Percentiles rank a stretch among this genome's conserved stretches.
phyloP scores from a whole-genome alignment of 2,113 vertebrate genomes.

The Solea solea region DNA sequence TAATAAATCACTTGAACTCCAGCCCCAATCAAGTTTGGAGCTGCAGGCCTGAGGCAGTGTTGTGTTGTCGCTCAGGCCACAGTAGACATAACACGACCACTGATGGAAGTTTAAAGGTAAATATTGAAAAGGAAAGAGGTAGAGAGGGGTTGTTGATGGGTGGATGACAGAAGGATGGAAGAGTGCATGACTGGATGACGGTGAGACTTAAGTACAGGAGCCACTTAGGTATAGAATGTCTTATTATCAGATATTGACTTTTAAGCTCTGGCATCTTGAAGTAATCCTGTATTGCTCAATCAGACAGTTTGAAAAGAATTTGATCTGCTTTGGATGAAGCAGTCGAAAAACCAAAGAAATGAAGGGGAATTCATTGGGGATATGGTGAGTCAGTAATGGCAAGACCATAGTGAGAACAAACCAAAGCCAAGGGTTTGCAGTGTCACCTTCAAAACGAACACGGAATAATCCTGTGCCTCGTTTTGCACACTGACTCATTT shows the following conservation, averaged over 20 bases:
- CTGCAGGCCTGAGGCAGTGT: conserved; percentile 39
- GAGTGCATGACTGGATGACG: not conserved
- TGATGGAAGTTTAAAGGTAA: not conserved
- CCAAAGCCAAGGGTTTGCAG: conserved; percentile 56
- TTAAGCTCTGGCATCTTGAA: conserved; percentile 68
- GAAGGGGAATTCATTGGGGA: conserved; percentile 69
- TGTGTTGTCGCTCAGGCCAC: not conserved
- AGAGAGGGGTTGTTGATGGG: not conserved
- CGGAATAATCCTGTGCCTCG: conserved; percentile 11
- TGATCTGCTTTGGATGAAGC: conserved; percentile 44
- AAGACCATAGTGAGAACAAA: conserved; percentile 57
- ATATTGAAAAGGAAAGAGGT: too few relatives aligned
- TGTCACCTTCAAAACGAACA: conserved; percentile 54
- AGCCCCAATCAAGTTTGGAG: conserved; percentile 32
- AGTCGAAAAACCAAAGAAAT: conserved; percentile 57
- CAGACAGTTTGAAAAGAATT: conserved; percentile 56
- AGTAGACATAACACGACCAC: not conserved
- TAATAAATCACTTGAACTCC: not conserved
- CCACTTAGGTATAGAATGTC: not conserved
- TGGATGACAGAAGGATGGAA: not conserved
- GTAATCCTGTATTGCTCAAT: conserved; percentile 66
- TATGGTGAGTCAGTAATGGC: conserved; percentile 68
- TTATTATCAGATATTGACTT: conserved; percentile 41
- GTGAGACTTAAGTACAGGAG: conserved; percentile 3
- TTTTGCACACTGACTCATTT: conserved; percentile 9